These are phyloP conservation scores for Melanotaenia trifasciata DNA, from an alignment of 2,797 vertebrate species.

Conservation along the genomic window DNA sequence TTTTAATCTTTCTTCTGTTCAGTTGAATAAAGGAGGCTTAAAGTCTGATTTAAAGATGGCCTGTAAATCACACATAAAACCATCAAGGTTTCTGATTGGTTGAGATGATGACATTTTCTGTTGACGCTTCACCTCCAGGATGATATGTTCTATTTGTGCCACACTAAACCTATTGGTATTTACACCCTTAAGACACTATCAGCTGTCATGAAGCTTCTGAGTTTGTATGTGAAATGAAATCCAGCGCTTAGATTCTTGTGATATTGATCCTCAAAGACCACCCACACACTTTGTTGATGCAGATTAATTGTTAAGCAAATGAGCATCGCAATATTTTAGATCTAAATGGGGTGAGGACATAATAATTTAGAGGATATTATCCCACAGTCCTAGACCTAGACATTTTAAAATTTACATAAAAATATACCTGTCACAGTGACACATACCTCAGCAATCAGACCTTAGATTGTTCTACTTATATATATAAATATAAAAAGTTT, in stretches of 20 bases:
- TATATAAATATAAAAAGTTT: neutral
- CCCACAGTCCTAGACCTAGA: neutral
- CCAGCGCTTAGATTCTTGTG: conserved; percentile 32
- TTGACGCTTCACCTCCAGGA: neutral
- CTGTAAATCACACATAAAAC: neutral
- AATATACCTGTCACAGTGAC: neutral
- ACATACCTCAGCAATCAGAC: neutral
- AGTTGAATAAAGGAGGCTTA: neutral
- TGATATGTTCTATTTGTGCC: conserved; percentile 8
- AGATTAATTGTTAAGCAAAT: neutral
- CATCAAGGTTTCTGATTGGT: neutral
- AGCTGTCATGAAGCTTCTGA: conserved; percentile 34
- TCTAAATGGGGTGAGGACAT: neutral
- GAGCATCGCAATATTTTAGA: too few relatives aligned
- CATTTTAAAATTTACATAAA: too few relatives aligned
- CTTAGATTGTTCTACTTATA: neutral
- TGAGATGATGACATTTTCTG: neutral
- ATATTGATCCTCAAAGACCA: conserved; percentile 40
- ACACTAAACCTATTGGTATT: conserved; percentile 26
- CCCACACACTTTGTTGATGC: conserved; percentile 3
- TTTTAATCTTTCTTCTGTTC: neutral
- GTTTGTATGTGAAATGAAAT: conserved; percentile 43
- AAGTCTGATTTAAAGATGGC: neutral
- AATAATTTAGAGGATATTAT: neutral
- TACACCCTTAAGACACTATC: conserved; percentile 31